Conservation (phyloP, 2,888 invertebrate species). For the Chymomyza caudatula region DNA sequence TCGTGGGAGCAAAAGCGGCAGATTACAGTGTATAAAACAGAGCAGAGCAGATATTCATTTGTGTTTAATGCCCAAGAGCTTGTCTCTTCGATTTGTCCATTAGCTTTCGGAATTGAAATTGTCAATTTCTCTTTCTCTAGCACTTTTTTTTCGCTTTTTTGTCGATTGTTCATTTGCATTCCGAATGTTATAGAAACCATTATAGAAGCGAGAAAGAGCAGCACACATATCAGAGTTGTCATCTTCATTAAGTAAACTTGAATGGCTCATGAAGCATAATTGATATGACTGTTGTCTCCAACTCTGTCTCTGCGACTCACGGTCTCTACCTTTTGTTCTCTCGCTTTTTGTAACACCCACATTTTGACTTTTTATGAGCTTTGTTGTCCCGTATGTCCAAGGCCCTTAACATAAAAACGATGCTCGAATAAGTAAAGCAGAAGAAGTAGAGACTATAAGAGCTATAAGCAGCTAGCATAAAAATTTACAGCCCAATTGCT, state of each 20-base stretch:
- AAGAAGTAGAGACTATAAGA: neutral
- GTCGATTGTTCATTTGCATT: neutral
- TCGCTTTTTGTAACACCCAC: neutral
- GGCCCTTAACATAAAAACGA: neutral
- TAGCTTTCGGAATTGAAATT: conserved; percentile 28
- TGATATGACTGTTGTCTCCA: neutral
- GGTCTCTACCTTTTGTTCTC: neutral
- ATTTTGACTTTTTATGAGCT: neutral
- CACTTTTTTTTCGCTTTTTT: neutral
- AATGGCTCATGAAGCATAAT: neutral
- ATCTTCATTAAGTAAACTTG: neutral
- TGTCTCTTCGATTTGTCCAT: neutral
- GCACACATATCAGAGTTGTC: neutral
- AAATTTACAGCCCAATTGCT: neutral
- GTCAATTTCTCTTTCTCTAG: conserved; percentile 36
- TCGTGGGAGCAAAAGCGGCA: neutral
- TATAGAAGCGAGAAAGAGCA: neutral
- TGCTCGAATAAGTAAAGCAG: neutral
- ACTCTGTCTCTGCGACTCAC: too few species aligned
- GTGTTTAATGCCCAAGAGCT: conserved; percentile 22
- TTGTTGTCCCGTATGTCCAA: neutral
- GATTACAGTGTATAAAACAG: conserved; percentile 6
- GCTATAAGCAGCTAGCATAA: neutral
- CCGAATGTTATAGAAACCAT: neutral
- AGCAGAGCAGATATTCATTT: conserved; percentile 31